Evolutionary conservation across 37 sponge, comb jelly and placozoan genomes (phyloP).

Genomic region (Geodia barretti): DNA sequence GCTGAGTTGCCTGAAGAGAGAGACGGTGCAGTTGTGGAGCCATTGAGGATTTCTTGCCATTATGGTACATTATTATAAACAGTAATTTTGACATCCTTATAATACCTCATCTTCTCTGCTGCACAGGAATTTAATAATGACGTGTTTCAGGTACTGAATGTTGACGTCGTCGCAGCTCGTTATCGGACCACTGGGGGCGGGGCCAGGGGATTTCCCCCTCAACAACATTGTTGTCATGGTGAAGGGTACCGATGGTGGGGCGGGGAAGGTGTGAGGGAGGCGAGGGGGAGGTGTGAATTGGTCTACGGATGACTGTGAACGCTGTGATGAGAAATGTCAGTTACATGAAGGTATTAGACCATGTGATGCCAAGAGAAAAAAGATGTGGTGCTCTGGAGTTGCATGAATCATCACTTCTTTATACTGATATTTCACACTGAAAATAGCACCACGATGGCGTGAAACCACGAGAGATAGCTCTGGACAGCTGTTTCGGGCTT

Average conservation of each 20-base stretch:
- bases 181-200: not conserved
- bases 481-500: too few relatives aligned
- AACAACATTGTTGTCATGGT: not conserved
- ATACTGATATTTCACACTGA: too few relatives aligned
- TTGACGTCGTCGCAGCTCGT: slow-evolving; percentile 46
- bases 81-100: too few relatives aligned
- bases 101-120: slow-evolving; percentile 72
- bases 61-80: not conserved
- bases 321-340: slow-evolving; percentile 4
- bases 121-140: slow-evolving; percentile 71
- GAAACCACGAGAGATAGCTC: too few relatives aligned
- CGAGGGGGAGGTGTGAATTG: not conserved
- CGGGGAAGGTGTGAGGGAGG: not conserved
- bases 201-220: too few relatives aligned
- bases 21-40: not conserved
- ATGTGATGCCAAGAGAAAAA: too few relatives aligned
- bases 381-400: too few relatives aligned
- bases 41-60: not conserved
- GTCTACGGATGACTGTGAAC: slow-evolving; percentile 9
- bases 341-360: too few relatives aligned
- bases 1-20: slow-evolving; percentile 47
- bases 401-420: too few relatives aligned
- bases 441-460: too few relatives aligned
- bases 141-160: slow-evolving; percentile 78
- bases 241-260: too few relatives aligned